These are phyloP conservation scores for Callospermophilus lateralis DNA, from an alignment of 2,113 vertebrate species.

Conservation along the genomic window DNA sequence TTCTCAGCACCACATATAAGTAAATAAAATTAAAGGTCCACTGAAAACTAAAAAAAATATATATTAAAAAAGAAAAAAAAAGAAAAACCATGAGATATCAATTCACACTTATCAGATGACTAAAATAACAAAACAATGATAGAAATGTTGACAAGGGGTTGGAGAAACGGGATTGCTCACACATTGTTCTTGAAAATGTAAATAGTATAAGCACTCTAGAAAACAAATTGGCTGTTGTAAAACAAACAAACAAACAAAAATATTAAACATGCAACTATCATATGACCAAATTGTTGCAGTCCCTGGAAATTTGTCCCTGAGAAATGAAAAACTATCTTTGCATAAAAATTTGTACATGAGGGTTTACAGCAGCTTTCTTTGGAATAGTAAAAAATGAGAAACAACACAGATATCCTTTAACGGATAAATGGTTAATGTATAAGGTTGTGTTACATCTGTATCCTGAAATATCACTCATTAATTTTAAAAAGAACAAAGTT, in stretches of 20 bases:
- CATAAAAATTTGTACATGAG: background rate
- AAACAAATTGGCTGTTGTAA: background rate
- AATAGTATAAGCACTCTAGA: background rate
- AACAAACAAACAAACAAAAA: background rate
- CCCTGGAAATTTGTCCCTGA: background rate
- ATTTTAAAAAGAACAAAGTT: background rate
- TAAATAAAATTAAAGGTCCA: no score
- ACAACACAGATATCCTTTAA: background rate
- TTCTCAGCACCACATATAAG: no score
- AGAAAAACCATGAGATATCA: background rate
- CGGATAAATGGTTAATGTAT: background rate
- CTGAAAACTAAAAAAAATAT: no score
- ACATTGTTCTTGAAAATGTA: background rate
- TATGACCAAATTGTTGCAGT: background rate
- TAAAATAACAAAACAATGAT: background rate
- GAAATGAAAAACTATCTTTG: conserved; percentile 8
- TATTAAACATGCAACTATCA: background rate
- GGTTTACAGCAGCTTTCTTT: background rate
- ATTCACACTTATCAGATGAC: background rate
- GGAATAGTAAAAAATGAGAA: background rate
- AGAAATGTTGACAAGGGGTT: background rate
- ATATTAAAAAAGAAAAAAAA: no score
- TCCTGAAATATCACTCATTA: background rate
- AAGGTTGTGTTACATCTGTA: background rate
- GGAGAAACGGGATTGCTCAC: background rate